phyloP scores from a whole-genome alignment of 2,113 vertebrate species.

The Cololabis saira region DNA sequence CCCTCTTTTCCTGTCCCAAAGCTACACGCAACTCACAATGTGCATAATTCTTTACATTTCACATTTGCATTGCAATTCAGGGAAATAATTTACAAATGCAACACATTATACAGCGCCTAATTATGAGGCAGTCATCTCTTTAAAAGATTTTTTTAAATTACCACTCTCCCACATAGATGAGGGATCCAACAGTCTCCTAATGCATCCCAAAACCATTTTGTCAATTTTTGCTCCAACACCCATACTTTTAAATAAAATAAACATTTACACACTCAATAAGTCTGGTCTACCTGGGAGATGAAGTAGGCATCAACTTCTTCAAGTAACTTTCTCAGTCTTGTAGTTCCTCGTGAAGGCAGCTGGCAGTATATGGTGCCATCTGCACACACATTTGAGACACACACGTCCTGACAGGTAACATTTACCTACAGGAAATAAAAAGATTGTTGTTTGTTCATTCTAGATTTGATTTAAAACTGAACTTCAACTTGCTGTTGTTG shows the following conservation, averaged over 20 bases:
- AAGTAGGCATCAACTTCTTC: slow-evolving; percentile 87
- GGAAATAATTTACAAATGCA: no score
- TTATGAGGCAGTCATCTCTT: not conserved
- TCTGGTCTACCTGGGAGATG: slow-evolving; percentile 81
- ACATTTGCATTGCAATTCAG: no score
- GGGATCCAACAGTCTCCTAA: not conserved
- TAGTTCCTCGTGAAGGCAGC: slow-evolving; percentile 88
- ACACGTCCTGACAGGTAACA: slow-evolving; percentile 82
- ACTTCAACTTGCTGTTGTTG: not conserved
- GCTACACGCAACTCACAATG: no score
- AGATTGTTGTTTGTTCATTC: not conserved
- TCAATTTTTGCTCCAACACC: not conserved
- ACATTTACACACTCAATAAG: no score
- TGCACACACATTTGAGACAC: slow-evolving; percentile 88
- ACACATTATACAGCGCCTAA: no score
- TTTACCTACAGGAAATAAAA: slow-evolving; percentile 80
- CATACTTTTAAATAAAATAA: not conserved
- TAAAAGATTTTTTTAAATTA: no score
- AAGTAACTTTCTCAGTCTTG: slow-evolving; percentile 83
- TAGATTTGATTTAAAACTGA: slow-evolving; percentile 13
- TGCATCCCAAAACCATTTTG: not conserved
- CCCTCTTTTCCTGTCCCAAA: no score
- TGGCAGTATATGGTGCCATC: slow-evolving; percentile 92
- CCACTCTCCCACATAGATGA: no score
- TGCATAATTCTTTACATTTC: no score